These are phyloP conservation scores for Adelognathus sp. DNA, from an alignment of 2,888 invertebrate genomes.

Conservation along the genomic window DNA sequence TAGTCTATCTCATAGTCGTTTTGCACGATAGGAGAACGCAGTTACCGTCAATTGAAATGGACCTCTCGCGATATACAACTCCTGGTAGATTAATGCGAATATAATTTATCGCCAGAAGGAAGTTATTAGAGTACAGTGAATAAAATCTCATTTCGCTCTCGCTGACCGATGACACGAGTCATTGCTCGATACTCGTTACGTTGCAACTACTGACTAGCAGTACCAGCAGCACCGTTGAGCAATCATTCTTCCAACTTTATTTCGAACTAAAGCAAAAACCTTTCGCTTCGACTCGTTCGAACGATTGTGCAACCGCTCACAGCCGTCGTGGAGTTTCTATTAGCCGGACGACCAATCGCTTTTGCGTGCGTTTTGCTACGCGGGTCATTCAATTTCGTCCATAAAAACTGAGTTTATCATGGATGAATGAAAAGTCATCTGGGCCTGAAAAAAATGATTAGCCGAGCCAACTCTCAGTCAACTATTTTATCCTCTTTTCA, in stretches of 20 bases:
- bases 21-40: not conserved
- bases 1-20: not conserved
- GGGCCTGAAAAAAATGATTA: not conserved
- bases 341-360: slow-evolving; percentile 19
- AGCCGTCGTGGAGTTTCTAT: slow-evolving; percentile 44
- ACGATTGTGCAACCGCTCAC: slow-evolving; percentile 46
- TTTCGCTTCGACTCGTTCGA: slow-evolving; percentile 46
- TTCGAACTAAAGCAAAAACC: slow-evolving; percentile 45
- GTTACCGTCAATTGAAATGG: not conserved
- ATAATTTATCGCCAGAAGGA: slow-evolving; percentile 30
- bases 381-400: slow-evolving; percentile 39
- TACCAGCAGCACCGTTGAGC: slow-evolving; percentile 31
- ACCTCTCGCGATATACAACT: slow-evolving; percentile 1
- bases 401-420: slow-evolving; percentile 1
- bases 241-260: slow-evolving; percentile 36
- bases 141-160: slow-evolving; percentile 4
- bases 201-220: slow-evolving; percentile 34
- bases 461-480: not conserved
- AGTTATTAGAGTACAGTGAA: slow-evolving; percentile 4
- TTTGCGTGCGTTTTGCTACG: slow-evolving; percentile 20
- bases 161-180: slow-evolving; percentile 51
- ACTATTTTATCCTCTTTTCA: too few species aligned
- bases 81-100: not conserved
- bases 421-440: not conserved
- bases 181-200: slow-evolving; percentile 38